phyloP scores from a whole-genome alignment of 2,888 invertebrate genomes.

The Chironomus riparius region DNA sequence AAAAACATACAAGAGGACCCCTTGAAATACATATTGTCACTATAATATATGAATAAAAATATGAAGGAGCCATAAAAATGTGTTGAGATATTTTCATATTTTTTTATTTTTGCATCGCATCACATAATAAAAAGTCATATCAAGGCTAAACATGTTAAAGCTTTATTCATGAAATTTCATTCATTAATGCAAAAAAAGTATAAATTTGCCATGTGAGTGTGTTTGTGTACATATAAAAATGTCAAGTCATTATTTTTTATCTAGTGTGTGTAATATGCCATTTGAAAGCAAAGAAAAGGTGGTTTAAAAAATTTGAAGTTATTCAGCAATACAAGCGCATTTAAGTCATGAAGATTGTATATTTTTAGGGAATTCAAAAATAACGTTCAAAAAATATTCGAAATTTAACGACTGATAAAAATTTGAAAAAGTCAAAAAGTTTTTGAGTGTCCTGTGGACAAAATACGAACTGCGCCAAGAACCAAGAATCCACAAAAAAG shows the following conservation, averaged over 20 bases:
- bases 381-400: no score
- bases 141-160: not conserved
- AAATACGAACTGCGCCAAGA: no score
- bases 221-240: not conserved
- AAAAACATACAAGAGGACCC: not conserved
- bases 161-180: not conserved
- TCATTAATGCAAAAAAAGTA: not conserved
- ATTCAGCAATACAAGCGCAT: no score
- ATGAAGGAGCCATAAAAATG: not conserved
- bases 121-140: not conserved
- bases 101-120: not conserved
- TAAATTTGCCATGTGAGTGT: not conserved
- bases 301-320: not conserved
- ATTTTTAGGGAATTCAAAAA: no score
- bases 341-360: no score
- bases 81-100: not conserved
- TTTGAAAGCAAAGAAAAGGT: not conserved
- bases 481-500: no score
- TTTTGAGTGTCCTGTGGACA: no score
- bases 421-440: no score
- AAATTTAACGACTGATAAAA: no score
- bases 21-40: no score
- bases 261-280: not conserved
- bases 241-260: constrained; percentile 19
- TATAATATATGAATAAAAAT: not conserved